Percentiles rank a stretch among this genome's conserved stretches.
phyloP scores from a whole-genome alignment of 2,888 invertebrate species.

The Agrotis ipsilon region DNA sequence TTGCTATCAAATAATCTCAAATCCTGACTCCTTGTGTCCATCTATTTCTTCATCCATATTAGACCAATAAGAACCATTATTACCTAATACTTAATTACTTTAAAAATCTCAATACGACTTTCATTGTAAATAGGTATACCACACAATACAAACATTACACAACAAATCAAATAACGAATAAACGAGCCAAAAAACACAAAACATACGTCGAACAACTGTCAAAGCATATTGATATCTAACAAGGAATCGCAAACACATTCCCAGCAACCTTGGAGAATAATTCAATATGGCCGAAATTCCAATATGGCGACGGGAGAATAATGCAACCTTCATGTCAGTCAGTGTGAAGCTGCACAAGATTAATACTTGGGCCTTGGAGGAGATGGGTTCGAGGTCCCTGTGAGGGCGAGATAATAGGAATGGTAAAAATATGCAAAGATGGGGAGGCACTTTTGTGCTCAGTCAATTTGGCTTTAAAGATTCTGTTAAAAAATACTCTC shows the following conservation, averaged over 20 bases:
- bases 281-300: constrained; percentile 57
- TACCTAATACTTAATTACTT: too few species aligned
- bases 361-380: constrained; percentile 68
- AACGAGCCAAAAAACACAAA: constrained; percentile 24
- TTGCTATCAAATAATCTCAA: too few species aligned
- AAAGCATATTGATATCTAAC: constrained; percentile 41
- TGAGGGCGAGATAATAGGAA: constrained; percentile 21
- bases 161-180: constrained; percentile 32
- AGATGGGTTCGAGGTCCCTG: constrained; percentile 50
- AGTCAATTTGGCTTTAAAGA: constrained; percentile 7
- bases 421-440: constrained; percentile 36
- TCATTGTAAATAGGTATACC: not conserved
- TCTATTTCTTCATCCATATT: too few species aligned
- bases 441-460: constrained; percentile 15
- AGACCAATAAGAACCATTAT: too few species aligned
- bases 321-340: constrained; percentile 74
- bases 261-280: constrained; percentile 50
- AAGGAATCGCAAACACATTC: constrained; percentile 33
- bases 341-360: constrained; percentile 71
- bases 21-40: too few species aligned
- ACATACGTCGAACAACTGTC: constrained; percentile 44
- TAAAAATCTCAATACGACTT: not conserved
- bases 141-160: constrained; percentile 17
- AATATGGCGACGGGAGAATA: constrained; percentile 62
- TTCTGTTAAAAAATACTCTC: constrained; percentile 13